Percentiles rank a stretch among this genome's conserved stretches.
Conservation (phyloP, 2,797 vertebrate genomes). For the Podargus strigoides region DNA sequence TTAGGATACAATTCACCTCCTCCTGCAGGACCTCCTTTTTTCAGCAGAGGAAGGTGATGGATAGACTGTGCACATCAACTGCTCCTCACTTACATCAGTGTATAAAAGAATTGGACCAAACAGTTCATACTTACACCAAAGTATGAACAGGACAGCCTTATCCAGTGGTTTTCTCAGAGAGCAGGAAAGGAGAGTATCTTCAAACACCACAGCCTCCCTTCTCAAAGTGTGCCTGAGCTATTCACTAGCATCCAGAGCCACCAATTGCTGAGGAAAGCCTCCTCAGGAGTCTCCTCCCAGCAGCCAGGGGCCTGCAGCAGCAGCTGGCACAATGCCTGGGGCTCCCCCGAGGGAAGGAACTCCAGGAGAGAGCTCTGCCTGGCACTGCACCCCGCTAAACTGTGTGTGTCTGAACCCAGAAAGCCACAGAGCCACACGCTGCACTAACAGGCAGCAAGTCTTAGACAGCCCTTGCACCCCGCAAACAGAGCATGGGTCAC, state of each 20-base stretch:
- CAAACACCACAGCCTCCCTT: slow-evolving; percentile 33
- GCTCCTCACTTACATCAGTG: background rate
- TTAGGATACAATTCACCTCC: background rate
- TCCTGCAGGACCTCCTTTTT: background rate
- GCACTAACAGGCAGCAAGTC: background rate
- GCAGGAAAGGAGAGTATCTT: background rate
- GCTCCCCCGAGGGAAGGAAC: background rate
- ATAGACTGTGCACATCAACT: background rate
- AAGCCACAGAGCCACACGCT: background rate
- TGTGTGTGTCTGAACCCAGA: background rate
- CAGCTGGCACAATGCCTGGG: no score
- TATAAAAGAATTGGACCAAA: background rate
- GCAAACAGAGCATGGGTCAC: background rate
- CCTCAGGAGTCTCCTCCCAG: background rate
- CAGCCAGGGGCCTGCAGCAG: no score
- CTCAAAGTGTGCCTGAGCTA: slow-evolving; percentile 53
- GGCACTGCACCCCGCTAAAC: background rate
- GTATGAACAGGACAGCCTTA: background rate
- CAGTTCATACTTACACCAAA: background rate
- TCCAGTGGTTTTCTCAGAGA: background rate
- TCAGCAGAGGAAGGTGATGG: background rate
- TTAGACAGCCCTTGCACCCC: background rate
- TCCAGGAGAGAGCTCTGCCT: background rate
- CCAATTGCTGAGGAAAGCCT: background rate
- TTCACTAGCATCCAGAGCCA: background rate